Percentiles rank a stretch among this genome's conserved stretches.
phyloP scores from a whole-genome alignment of 2,888 invertebrate species.

The Thecocarcelia acutangulata region DNA sequence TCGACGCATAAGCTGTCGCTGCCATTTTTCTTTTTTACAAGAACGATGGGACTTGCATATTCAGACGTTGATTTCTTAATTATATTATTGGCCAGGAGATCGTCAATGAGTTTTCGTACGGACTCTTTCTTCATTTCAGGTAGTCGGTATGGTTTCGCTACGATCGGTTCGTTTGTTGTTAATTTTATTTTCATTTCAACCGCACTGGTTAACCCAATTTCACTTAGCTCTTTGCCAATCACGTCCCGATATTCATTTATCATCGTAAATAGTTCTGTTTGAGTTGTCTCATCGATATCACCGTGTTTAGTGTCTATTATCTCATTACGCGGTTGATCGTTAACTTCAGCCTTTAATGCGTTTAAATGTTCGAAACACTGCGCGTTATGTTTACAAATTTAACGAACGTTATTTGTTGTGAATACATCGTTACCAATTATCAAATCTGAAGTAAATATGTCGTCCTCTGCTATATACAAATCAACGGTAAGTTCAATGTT shows the following conservation, averaged over 20 bases:
- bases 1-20: not conserved
- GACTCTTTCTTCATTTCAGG: constrained; percentile 56
- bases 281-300: not conserved
- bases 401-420: not conserved
- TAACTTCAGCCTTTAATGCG: not conserved
- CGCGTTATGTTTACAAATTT: not conserved
- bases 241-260: constrained; percentile 45
- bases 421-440: constrained; percentile 57
- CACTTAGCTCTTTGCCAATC: constrained; percentile 44
- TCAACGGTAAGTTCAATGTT: constrained; percentile 8
- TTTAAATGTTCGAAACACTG: not conserved
- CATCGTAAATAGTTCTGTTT: too few relatives aligned
- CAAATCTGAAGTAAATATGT: constrained; percentile 49
- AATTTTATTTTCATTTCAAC: constrained; percentile 60
- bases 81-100: constrained; percentile 59
- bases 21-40: constrained; percentile 66
- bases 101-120: constrained; percentile 47
- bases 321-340: not conserved
- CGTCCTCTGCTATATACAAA: constrained; percentile 52
- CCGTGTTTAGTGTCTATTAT: not conserved
- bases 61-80: constrained; percentile 57
- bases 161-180: constrained; percentile 30
- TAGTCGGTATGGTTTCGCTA: constrained; percentile 55
- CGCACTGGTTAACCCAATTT: constrained; percentile 52
- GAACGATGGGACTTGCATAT: constrained; percentile 64